Evolutionary conservation across 2,888 invertebrate genomes (phyloP).

Genomic region (Harmothoe impar): DNA sequence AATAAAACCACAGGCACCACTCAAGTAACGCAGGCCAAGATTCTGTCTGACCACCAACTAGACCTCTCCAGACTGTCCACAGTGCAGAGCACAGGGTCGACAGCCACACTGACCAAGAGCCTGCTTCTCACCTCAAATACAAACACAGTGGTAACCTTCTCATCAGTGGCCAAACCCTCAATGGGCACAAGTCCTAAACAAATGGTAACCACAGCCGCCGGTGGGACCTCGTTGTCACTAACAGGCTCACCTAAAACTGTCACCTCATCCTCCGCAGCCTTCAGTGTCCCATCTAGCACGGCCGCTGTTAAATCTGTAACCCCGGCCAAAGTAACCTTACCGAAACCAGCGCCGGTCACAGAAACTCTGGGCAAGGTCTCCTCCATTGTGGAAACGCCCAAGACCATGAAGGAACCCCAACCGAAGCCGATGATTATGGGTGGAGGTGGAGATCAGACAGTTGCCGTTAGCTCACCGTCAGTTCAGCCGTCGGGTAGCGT

Average conservation of each 20-base stretch:
- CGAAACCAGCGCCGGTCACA: slow-evolving; percentile 58
- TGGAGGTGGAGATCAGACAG: slow-evolving; percentile 24
- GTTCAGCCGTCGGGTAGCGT: neutral
- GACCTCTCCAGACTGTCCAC: slow-evolving; percentile 49
- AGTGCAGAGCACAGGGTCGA: neutral
- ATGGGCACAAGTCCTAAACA: neutral
- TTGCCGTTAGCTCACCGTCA: neutral
- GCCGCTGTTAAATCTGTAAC: neutral
- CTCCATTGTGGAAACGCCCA: slow-evolving; percentile 74
- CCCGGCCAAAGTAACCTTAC: neutral
- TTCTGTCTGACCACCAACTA: slow-evolving; percentile 50
- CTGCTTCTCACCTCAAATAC: slow-evolving; percentile 25
- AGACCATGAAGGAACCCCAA: neutral
- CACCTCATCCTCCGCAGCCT: neutral
- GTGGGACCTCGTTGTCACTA: neutral
- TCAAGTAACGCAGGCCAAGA: slow-evolving; percentile 72
- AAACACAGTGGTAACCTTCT: slow-evolving; percentile 57
- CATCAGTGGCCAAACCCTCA: slow-evolving; percentile 20
- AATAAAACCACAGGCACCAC: slow-evolving; percentile 69
- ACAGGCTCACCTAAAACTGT: neutral
- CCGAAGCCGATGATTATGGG: neutral
- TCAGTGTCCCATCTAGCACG: neutral
- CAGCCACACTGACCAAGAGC: slow-evolving; percentile 40
- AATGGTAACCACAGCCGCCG: neutral
- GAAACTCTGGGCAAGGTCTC: slow-evolving; percentile 78